These are phyloP conservation scores for Drosophila nigricruria DNA, from an alignment of 2,888 invertebrate genomes.

Conservation along the genomic window DNA sequence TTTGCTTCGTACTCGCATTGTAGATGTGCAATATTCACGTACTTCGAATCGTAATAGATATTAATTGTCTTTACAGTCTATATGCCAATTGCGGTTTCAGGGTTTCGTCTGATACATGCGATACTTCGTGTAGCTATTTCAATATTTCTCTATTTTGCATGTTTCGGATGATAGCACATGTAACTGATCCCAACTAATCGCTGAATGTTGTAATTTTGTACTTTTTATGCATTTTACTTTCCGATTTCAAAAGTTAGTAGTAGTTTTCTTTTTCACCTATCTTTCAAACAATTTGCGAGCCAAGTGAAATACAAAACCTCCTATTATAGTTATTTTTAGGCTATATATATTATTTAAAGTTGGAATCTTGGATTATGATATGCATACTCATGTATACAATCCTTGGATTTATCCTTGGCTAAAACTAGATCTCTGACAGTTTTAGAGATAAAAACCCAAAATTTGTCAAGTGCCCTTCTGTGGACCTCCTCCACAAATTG, in stretches of 20 bases:
- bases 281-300: not conserved
- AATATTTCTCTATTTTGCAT: conserved; percentile 14
- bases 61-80: conserved; percentile 32
- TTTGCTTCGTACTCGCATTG: conserved; percentile 19
- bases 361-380: too few species aligned
- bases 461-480: too few species aligned
- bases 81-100: conserved; percentile 39
- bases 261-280: not conserved
- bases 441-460: too few species aligned
- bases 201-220: conserved; percentile 5
- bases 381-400: too few species aligned
- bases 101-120: conserved; percentile 24
- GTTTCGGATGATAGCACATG: conserved; percentile 7
- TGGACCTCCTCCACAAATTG: too few species aligned
- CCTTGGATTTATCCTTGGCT: too few species aligned
- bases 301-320: not conserved
- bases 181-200: conserved; percentile 16
- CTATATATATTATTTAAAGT: not conserved
- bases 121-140: conserved; percentile 21
- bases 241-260: not conserved
- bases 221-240: not conserved
- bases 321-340: not conserved
- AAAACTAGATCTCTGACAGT: too few species aligned
- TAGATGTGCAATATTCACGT: conserved; percentile 47
- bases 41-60: conserved; percentile 48